phyloP scores from a whole-genome alignment of 2,888 invertebrate genomes.

The Orthonevra nobilis region DNA sequence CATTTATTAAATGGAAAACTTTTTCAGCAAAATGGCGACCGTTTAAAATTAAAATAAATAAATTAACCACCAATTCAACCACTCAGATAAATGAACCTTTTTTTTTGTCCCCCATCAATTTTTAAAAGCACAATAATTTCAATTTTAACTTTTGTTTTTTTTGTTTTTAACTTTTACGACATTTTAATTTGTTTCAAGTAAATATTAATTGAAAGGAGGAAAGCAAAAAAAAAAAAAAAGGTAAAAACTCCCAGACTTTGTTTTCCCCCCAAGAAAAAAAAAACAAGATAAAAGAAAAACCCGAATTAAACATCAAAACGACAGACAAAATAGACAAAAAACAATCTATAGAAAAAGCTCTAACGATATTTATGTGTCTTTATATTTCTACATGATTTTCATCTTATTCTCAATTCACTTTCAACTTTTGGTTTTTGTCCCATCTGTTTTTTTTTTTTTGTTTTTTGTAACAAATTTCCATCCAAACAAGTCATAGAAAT shows the following conservation, averaged over 20 bases:
- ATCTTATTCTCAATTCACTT: too few species aligned
- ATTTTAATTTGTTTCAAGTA: too few species aligned
- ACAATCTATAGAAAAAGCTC: conserved; percentile 33
- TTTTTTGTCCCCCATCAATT: background rate
- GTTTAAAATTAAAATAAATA: conserved; percentile 5
- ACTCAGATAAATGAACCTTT: background rate
- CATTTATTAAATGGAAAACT: too few species aligned
- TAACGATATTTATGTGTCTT: conserved; percentile 6
- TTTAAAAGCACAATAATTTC: conserved; percentile 3
- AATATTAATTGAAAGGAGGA: too few species aligned
- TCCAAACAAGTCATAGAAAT: conserved; percentile 25
- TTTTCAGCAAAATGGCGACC: conserved; percentile 40
- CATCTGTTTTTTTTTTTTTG: conserved; percentile 5
- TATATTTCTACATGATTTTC: too few species aligned
- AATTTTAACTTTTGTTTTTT: conserved; percentile 2
- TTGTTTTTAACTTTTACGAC: background rate
- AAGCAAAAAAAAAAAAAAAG: too few species aligned
- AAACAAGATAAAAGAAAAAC: background rate
- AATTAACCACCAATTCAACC: background rate
- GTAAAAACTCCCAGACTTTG: too few species aligned
- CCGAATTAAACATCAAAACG: conserved; percentile 14
- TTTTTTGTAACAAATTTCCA: conserved; percentile 34
- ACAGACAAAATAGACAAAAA: conserved; percentile 48
- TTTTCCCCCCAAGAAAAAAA: background rate
- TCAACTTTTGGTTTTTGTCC: background rate